Base-by-base conservation (phyloP, 1,140 invertebrate species). In the Lutraria rhynchaena region DNA sequence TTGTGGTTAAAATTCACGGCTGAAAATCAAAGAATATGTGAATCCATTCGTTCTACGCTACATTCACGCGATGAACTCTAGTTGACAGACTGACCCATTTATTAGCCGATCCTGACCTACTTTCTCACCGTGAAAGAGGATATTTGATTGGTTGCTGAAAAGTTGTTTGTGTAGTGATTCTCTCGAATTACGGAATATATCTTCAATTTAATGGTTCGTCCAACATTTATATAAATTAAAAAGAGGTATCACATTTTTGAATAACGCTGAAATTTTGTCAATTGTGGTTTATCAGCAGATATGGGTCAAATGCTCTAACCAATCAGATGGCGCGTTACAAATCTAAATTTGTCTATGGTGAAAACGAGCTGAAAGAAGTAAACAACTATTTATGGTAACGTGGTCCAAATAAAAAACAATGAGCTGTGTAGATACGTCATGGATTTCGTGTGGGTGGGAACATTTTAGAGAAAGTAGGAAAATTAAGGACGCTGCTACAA, bases 31-130 rank as follows among this genome's bases (percentile, higher is more conserved):
- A 49, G 24, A 51, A 67, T 51, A 49, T 67, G 63, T 46, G n/a
- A 46, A 46, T 67, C 63, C 63, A 67, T 67, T 67, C 44, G 63
- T 46, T 65, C 41, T 65, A 24, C 13, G 37, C 29, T 75, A 67
- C 55, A 58, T 63, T 69, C 76, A 80, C 51, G 61, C 41, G 55
- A 15, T 84, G 83, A 84, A 84, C 83, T 82, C 63, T 84, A 33
- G 67, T 46, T 84, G 83, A 84, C 83, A 82, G 83, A 84, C 71
- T 84, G 83, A 84, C 83, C 78, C 69, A 84, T 73, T 78, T 84
- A 69, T 77, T 67, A 69, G 75, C 74, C 55, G 53, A 61, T 53
- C 53, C 57, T 84, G 80, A 84, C 83, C 83, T 73, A 84, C 15
- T 76, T 84, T 70, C 57, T 61, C 24, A 24, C 46, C 57, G 35